Conservation (phyloP, 1,140 invertebrate genomes). For the Aphis gossypii region DNA sequence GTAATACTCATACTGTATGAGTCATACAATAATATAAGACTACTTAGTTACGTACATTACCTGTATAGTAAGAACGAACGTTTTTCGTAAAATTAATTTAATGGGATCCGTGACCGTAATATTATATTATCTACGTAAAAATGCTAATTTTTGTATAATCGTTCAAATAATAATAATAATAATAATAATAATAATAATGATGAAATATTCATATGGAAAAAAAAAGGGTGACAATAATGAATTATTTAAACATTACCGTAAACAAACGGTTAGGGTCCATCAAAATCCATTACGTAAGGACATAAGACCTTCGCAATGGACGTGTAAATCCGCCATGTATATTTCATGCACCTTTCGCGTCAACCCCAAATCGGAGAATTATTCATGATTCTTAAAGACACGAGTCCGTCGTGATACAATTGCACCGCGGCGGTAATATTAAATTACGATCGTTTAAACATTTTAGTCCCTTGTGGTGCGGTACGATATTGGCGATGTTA, state of each 20-base stretch:
- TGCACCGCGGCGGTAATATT: background rate
- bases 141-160: background rate
- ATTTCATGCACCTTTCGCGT: background rate
- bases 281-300: conserved; percentile 28
- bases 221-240: background rate
- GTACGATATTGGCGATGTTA: background rate
- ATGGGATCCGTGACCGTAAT: background rate
- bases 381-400: background rate
- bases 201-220: background rate
- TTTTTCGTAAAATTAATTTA: conserved; percentile 13
- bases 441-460: background rate
- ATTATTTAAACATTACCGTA: conserved; percentile 11
- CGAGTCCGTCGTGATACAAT: background rate
- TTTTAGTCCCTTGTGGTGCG: background rate
- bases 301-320: background rate
- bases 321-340: background rate
- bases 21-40: background rate
- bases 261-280: background rate
- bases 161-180: background rate
- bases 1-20: background rate
- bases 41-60: too few relatives aligned
- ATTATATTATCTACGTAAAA: background rate
- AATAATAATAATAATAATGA: background rate
- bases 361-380: background rate
- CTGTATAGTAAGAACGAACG: too few relatives aligned